Evolutionary conservation across 2,113 vertebrate genomes (phyloP), one percentile per base, ranked within the genome.

Genomic region (Perca schrenkii): DNA sequence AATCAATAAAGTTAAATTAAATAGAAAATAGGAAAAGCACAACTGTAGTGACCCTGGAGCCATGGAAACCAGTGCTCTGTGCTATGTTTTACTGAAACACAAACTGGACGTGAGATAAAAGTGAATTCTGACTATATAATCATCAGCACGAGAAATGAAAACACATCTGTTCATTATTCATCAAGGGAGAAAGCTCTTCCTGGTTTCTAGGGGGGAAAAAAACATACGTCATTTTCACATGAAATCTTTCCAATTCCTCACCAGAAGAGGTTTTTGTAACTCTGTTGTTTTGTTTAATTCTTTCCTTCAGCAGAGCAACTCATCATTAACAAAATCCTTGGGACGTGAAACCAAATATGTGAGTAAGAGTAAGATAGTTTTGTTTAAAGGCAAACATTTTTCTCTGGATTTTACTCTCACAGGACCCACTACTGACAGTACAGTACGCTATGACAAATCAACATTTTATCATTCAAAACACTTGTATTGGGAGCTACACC

Each of bases 331-430:
- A 62, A 96, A 95, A 94, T 91, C 95, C 79, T 86, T 95, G 84
- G 98, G 98, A 22, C 94, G 97, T 77, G 97, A 99, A 96, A 99
- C 98, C 40, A 99, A 96, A 98, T 98, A 98, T 92, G 98, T 99
- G 93, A 97, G 98, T 96, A 67, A 19, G 17, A 74, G 28, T n/a
- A 4, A 2, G 34, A 3, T 56, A 5, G 28, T 64, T 54, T 57
- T 17, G 8, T 54, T 72, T 54, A 53, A 62, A 34, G 12, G 6
- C 7, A 60, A 17, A 65, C 1, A 8, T 53, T 61, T 16, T n/a
- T 7, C 8, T 15, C 25, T 54, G 4, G 19, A 14, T 52, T 71
- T 75, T 66, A 34, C 21, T 8, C 11, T 15, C 28, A 36, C 6
- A 47, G 15, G 13, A 71, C 1, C 7, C 28, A 5, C 15, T 31